Base-by-base conservation (phyloP, 2,113 vertebrate genomes). In the Tenebrosternarchus preto region DNA sequence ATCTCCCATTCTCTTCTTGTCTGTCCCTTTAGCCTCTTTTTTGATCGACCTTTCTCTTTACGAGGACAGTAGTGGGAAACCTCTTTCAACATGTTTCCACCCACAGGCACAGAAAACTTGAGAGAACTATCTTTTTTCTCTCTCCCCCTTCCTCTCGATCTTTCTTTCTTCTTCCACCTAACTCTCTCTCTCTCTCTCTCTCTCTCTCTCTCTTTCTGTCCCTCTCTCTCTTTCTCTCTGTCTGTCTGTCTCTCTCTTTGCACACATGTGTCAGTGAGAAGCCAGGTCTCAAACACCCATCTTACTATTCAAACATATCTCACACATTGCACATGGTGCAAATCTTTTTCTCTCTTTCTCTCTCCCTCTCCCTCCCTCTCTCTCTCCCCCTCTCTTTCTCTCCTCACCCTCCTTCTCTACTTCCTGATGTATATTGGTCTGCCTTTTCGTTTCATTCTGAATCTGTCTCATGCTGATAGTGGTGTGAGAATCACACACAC, bases 391-490 rank as follows among this genome's bases (percentile, higher is more conserved):
- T 63, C 50, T 22, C 20, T 24, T 63, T 31, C 22, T 16, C 22
- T 70, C 50, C 46, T 46, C 53, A 22, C 29, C 24, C 43, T 36
- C 6, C 67, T 11, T 7, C 16, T 66, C 33, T 64, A 43, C 39
- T 24, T 36, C 33, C 6, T 6, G 2, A 2, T 4, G 33, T 6
- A 36, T 36, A 36, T 36, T 36, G 33, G 3, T 36, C 43, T 50
- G 43, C 43, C 43, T 50, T 50, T 15, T 15, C 43, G 8, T 50
- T 50, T 50, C 12, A 9, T 27, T 64, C 24, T 68, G 7, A n/a
- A 63, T 74, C 76, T 83, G 81, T 36, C 77, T 75, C 33, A 55
- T 79, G 59, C 72, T 74, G 82, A 83, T 83, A 80, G 72, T 72
- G 71, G 70, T 83, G 82, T 83, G 82, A 64, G 66, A 83, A 73